Evolutionary conservation across 2,888 invertebrate species (phyloP), one percentile per base, ranked within the genome.

Genomic region (Entomobrya proxima): DNA sequence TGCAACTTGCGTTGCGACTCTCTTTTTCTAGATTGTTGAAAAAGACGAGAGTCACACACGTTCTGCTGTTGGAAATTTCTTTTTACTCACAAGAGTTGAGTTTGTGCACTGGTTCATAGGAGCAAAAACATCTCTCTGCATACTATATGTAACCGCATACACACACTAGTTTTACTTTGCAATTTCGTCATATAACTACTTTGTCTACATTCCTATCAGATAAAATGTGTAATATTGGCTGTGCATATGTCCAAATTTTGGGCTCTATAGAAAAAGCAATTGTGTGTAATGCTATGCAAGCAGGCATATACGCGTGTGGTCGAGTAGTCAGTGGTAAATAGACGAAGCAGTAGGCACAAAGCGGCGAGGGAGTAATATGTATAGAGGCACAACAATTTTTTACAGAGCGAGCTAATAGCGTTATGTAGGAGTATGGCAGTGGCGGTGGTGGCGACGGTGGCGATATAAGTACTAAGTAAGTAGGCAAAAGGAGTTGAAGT

Each of bases 51-150:
- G 30, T 13, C 75, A 32, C 32, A 76, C 55, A 40, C 24, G 15
- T n/a, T n/a, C n/a, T n/a, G n/a, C n/a, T 35, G 58, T 50, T 76
- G 76, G 55, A 76, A 58, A 76, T 76, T 55, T 37, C 37, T 55
- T n/a, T 37, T 32, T 55, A n/a, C 21, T 75, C 15, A 15, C 11
- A n/a, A 47, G 21, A 35, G 52, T 67, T 32, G 50, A 69, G 55
- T 35, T 35, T 50, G 52, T 76, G 76, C 76, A 76, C 44, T 76
- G 76, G 58, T 64, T 67, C 67, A 74, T 27, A 69, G 69, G 24
- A 44, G 27, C 69, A 40, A 44, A 44, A 40, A 69, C n/a, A n/a
- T n/a, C n/a, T 32, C 35, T 61, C 61, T 18, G 61, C 61, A 32
- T 61, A 30, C 15, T 58, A 7, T 6, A 0, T 55, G 7, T 55